These are phyloP conservation scores for Dasypolia templi DNA, from an alignment of 2,888 invertebrate genomes.

Conservation along the genomic window DNA sequence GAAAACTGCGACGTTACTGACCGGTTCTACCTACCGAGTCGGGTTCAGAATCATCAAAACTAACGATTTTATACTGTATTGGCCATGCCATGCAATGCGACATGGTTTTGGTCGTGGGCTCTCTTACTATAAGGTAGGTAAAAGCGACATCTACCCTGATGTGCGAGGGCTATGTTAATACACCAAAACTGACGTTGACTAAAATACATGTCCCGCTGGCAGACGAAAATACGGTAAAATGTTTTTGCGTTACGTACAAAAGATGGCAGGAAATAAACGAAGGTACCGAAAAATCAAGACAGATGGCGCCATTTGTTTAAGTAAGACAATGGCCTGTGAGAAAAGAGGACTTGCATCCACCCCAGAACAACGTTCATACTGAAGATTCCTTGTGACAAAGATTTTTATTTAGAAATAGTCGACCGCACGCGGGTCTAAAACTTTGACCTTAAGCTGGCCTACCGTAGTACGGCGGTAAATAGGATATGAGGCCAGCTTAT, in stretches of 20 bases:
- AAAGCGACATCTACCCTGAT: slow-evolving; percentile 29
- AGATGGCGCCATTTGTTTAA: slow-evolving; percentile 19
- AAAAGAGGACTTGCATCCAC: not conserved
- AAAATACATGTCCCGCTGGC: not conserved
- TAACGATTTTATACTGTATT: not conserved
- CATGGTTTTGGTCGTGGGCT: not conserved
- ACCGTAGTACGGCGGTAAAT: no score
- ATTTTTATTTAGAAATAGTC: not conserved
- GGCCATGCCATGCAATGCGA: no score
- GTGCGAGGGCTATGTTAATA: not conserved
- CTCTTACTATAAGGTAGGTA: not conserved
- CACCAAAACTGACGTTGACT: not conserved
- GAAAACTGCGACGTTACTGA: not conserved
- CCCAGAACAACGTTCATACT: not conserved
- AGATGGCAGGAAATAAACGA: slow-evolving; percentile 18
- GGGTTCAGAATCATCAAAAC: not conserved
- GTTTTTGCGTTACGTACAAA: not conserved
- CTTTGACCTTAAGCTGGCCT: no score
- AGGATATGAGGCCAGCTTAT: no score
- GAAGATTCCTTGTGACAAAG: not conserved
- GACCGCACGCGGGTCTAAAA: not conserved
- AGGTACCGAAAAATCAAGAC: not conserved
- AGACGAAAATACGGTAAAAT: not conserved
- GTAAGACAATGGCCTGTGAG: not conserved
- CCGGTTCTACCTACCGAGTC: not conserved